A percentile compares a stretch with the other conserved stretches of the same genome.
phyloP scores from a whole-genome alignment of 2,888 invertebrate species.

The Drosophila merina region DNA sequence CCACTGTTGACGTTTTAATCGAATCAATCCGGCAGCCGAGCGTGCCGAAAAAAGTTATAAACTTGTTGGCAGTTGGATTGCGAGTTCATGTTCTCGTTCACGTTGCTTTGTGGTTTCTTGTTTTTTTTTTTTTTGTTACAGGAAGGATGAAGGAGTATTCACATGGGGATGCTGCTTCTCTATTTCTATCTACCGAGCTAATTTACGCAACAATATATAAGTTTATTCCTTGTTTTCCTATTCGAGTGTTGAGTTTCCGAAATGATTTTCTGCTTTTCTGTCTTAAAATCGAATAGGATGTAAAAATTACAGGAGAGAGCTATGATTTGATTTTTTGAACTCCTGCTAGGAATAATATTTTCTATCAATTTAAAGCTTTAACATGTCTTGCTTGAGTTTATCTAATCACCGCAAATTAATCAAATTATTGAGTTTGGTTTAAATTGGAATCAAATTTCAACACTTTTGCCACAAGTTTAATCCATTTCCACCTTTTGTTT shows the following conservation, averaged over 20 bases:
- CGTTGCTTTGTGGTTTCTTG: constrained; percentile 12
- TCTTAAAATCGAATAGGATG: constrained; percentile 23
- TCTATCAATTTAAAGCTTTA: neutral
- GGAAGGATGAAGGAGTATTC: neutral
- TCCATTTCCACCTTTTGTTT: neutral
- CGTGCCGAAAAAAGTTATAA: constrained; percentile 66
- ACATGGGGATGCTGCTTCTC: constrained; percentile 21
- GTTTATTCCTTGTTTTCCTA: constrained; percentile 45
- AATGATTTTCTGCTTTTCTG: constrained; percentile 41
- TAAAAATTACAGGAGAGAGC: constrained; percentile 37
- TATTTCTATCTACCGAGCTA: constrained; percentile 54
- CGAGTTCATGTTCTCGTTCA: constrained; percentile 19
- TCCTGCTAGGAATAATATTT: neutral
- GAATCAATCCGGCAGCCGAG: constrained; percentile 66
- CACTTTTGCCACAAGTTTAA: neutral
- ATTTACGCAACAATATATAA: constrained; percentile 62
- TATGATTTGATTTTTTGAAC: neutral
- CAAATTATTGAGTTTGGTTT: neutral
- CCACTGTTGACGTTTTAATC: constrained; percentile 75
- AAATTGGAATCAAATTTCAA: neutral
- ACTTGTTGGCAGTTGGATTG: constrained; percentile 63
- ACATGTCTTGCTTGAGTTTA: neutral
- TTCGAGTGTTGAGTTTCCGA: constrained; percentile 22
- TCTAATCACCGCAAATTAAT: neutral
- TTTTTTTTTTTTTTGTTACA: constrained; percentile 4